phyloP scores from a whole-genome alignment of 2,888 invertebrate species.

The Lampropteryx suffumata region DNA sequence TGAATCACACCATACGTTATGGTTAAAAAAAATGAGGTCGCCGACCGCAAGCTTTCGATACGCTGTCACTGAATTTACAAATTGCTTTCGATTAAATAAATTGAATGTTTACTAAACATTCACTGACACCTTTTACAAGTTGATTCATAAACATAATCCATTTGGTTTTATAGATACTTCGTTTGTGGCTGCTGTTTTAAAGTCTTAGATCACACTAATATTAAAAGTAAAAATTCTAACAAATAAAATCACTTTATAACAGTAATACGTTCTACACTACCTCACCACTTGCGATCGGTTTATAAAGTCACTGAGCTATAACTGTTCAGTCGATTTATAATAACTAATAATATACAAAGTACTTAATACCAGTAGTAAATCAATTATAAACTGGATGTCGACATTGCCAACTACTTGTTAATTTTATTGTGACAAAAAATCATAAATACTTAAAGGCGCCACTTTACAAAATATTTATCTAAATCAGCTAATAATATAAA shows the following conservation, averaged over 20 bases:
- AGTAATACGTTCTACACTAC: constrained; percentile 12
- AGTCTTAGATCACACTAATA: too few relatives aligned
- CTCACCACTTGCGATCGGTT: constrained; percentile 25
- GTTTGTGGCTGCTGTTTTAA: too few relatives aligned
- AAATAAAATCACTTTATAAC: constrained; percentile 3
- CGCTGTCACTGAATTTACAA: constrained; percentile 34
- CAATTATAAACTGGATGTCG: constrained; percentile 42
- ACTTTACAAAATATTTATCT: too few relatives aligned
- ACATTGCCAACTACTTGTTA: constrained; percentile 47
- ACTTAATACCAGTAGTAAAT: constrained; percentile 37
- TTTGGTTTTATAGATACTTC: too few relatives aligned
- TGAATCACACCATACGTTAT: constrained; percentile 45
- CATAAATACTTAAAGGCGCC: constrained; percentile 6
- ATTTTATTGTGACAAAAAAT: constrained; percentile 29
- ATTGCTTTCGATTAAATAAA: constrained; percentile 37
- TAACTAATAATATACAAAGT: constrained; percentile 47
- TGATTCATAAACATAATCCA: constrained; percentile 11
- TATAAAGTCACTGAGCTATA: constrained; percentile 45
- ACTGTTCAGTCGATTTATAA: constrained; percentile 44
- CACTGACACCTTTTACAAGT: constrained; percentile 28
- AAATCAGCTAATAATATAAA: too few relatives aligned
- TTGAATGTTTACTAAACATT: constrained; percentile 30
- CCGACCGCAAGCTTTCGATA: constrained; percentile 39
- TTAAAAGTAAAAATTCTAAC: too few relatives aligned
- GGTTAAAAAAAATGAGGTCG: constrained; percentile 42